Conservation (phyloP, 2,888 invertebrate species). For the Melanostoma mellinum region DNA sequence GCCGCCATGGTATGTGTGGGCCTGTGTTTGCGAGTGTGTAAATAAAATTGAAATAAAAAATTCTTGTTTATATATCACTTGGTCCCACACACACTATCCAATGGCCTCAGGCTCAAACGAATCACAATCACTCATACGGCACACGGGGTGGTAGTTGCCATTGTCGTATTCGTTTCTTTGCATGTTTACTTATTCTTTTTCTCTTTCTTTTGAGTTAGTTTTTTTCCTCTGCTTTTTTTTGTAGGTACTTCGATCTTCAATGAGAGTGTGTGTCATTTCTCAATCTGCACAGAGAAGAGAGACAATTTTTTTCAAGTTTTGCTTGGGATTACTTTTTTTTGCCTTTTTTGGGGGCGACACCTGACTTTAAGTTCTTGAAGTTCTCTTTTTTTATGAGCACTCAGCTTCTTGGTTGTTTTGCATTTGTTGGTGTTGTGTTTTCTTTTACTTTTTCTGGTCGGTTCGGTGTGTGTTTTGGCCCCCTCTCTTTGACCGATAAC, state of each 20-base stretch:
- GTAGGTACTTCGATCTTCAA: conserved; percentile 11
- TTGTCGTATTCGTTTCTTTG: conserved; percentile 62
- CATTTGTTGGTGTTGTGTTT: conserved; percentile 10
- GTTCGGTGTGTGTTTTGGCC: conserved; percentile 42
- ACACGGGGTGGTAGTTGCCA: conserved; percentile 67
- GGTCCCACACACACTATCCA: conserved; percentile 23
- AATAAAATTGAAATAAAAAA: conserved; percentile 22
- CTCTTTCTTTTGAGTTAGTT: conserved; percentile 37
- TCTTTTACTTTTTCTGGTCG: conserved; percentile 36
- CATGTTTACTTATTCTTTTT: conserved; percentile 57
- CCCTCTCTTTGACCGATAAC: conserved; percentile 56
- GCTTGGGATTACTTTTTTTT: conserved; percentile 31
- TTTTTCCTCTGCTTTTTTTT: conserved; percentile 13
- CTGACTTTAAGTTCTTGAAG: conserved; percentile 70
- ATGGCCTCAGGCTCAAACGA: conserved; percentile 68
- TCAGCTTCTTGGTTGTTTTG: conserved; percentile 3
- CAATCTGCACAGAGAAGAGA: conserved; percentile 50
- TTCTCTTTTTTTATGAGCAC: conserved; percentile 41
- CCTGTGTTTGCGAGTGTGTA: conserved; percentile 36
- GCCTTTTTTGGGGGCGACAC: conserved; percentile 68
- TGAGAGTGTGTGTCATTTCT: conserved; percentile 60
- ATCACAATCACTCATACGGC: conserved; percentile 72
- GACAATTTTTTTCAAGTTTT: conserved; percentile 52
- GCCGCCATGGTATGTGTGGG: neutral
- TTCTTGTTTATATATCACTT: conserved; percentile 38